Conservation (phyloP, 2,888 invertebrate species). For the Volucella inflata region DNA sequence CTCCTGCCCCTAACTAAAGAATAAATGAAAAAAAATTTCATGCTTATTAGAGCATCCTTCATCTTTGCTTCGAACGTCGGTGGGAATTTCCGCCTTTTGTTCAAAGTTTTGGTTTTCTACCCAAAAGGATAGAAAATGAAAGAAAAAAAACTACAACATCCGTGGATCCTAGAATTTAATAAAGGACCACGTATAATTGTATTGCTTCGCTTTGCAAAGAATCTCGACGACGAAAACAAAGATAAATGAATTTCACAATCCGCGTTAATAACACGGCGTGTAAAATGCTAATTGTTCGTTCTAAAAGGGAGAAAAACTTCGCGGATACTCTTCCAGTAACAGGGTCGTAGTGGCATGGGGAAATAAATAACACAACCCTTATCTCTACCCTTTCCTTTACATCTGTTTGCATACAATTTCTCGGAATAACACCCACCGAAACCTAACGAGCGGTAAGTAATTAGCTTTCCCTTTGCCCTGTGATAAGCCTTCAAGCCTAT, state of each 20-base stretch:
- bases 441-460: slow-evolving; percentile 56
- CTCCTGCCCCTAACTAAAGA: not conserved
- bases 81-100: not conserved
- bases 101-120: not conserved
- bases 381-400: slow-evolving; percentile 28
- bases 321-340: not conserved
- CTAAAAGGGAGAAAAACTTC: slow-evolving; percentile 1
- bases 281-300: slow-evolving; percentile 67
- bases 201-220: slow-evolving; percentile 28
- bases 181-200: slow-evolving; percentile 38
- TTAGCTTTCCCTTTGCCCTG: slow-evolving; percentile 37
- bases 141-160: not conserved
- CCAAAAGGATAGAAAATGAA: no score
- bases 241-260: slow-evolving; percentile 61
- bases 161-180: slow-evolving; percentile 37
- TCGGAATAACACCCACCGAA: slow-evolving; percentile 53
- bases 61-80: not conserved
- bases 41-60: not conserved
- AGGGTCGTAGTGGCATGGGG: not conserved
- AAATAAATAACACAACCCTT: slow-evolving; percentile 47
- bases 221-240: slow-evolving; percentile 46
- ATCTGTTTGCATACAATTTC: slow-evolving; percentile 62
- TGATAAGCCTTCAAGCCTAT: not conserved
- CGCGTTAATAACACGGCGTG: slow-evolving; percentile 57
- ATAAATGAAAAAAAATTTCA: not conserved